These are phyloP conservation scores for Eumeta japonica DNA, from an alignment of 1,140 invertebrate species.

Conservation along the genomic window DNA sequence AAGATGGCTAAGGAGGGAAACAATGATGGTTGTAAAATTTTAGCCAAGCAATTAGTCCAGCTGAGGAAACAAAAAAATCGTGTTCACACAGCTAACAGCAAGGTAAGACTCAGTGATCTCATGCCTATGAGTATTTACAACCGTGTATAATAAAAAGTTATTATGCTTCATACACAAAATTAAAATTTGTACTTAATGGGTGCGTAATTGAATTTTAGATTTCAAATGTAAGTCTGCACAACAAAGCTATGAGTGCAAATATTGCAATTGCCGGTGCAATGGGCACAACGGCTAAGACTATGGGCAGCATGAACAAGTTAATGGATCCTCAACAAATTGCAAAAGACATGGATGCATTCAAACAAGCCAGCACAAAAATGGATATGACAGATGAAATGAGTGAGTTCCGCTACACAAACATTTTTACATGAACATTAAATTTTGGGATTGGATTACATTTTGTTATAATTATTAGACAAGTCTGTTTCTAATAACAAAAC, in stretches of 20 bases:
- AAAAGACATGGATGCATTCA: conserved; percentile 79
- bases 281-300: conserved; percentile 82
- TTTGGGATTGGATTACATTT: background rate
- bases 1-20: conserved; percentile 84
- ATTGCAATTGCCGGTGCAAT: conserved; percentile 82
- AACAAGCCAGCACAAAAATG: conserved; percentile 81
- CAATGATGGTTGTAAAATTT: conserved; percentile 76
- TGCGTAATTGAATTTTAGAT: conserved; percentile 71
- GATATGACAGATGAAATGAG: conserved; percentile 95
- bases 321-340: conserved; percentile 84
- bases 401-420: no score
- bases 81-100: conserved; percentile 74
- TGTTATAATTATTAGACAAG: no score
- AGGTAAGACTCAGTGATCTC: conserved; percentile 49
- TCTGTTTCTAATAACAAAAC: no score
- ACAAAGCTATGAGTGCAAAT: conserved; percentile 87
- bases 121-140: background rate
- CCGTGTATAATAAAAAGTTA: no score
- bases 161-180: no score
- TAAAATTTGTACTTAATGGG: no score
- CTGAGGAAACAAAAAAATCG: conserved; percentile 85
- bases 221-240: conserved; percentile 75
- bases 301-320: conserved; percentile 84
- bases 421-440: conserved; percentile 5
- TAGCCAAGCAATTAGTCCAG: conserved; percentile 87